These are phyloP conservation scores for Salminus brasiliensis DNA, from an alignment of 2,113 vertebrate genomes.

Conservation along the genomic window DNA sequence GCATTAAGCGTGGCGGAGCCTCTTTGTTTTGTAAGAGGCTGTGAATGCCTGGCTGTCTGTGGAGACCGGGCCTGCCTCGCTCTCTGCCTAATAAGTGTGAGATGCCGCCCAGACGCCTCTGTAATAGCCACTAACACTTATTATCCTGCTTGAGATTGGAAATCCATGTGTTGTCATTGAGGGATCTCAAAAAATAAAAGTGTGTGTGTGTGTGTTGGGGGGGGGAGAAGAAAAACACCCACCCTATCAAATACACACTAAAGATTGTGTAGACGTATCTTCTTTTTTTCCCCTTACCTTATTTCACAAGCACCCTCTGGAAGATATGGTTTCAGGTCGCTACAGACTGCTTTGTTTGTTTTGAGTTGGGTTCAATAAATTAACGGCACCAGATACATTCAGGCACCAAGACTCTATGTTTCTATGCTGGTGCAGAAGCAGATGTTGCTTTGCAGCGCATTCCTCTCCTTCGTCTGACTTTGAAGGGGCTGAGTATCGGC, in stretches of 20 bases:
- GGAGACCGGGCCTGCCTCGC: slow-evolving; percentile 54
- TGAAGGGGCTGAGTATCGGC: slow-evolving; percentile 17
- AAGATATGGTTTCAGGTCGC: slow-evolving; percentile 40
- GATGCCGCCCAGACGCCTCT: slow-evolving; percentile 57
- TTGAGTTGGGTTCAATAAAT: slow-evolving; percentile 48
- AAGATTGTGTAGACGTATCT: slow-evolving; percentile 28
- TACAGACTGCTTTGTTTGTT: slow-evolving; percentile 48
- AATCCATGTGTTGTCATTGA: slow-evolving; percentile 68
- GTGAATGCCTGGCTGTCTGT: slow-evolving; percentile 60
- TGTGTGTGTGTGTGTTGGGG: no score
- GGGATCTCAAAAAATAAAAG: slow-evolving; percentile 45
- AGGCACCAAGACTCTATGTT: slow-evolving; percentile 30
- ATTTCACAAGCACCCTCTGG: slow-evolving; percentile 15
- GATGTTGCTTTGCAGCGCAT: slow-evolving; percentile 48
- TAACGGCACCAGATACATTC: slow-evolving; percentile 18
- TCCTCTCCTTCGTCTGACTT: slow-evolving; percentile 51
- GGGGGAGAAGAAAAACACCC: slow-evolving; percentile 15
- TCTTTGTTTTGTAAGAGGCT: slow-evolving; percentile 64
- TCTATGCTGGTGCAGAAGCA: slow-evolving; percentile 14
- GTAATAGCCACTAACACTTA: slow-evolving; percentile 70
- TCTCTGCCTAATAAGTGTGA: slow-evolving; percentile 67
- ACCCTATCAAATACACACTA: not conserved
- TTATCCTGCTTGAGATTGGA: slow-evolving; percentile 62
- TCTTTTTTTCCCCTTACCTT: not conserved
- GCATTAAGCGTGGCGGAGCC: slow-evolving; percentile 59